phyloP scores from a whole-genome alignment of 23 tunicate genomes.

The Clavelina lepadiformis region DNA sequence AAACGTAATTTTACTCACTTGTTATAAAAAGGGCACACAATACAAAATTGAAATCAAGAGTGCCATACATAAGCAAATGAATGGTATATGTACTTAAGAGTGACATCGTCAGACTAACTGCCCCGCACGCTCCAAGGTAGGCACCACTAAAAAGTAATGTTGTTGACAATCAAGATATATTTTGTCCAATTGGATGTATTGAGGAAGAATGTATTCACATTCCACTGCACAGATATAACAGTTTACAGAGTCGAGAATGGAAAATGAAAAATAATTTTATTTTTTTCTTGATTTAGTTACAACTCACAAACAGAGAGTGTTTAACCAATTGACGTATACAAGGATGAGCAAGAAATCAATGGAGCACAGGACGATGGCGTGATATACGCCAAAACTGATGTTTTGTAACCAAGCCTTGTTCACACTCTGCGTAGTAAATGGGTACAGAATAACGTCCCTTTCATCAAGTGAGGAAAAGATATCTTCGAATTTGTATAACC shows the following conservation, averaged over 20 bases:
- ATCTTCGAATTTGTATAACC: constrained; percentile 1
- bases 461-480: too few relatives aligned
- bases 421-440: too few relatives aligned
- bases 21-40: constrained; percentile 3
- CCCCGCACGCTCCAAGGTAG: background rate
- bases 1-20: too few relatives aligned
- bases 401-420: background rate
- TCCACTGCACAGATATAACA: too few relatives aligned
- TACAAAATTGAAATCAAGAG: constrained; percentile 5
- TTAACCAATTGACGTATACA: background rate
- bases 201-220: too few relatives aligned
- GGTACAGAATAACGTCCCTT: too few relatives aligned
- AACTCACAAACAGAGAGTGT: constrained; percentile 3
- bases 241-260: too few relatives aligned
- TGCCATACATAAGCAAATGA: background rate
- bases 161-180: too few relatives aligned
- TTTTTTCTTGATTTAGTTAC: too few relatives aligned
- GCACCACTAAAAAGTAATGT: constrained; percentile 2
- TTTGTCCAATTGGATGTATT: too few relatives aligned
- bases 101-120: constrained; percentile 2
- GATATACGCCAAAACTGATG: background rate
- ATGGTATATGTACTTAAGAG: background rate
- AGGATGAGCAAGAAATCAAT: background rate
- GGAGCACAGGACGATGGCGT: constrained; percentile 9
- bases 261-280: too few relatives aligned